A percentile compares a stretch with the other conserved stretches of the same genome.
Conservation (phyloP, 2,113 vertebrate species). For the Sorex fumeus region DNA sequence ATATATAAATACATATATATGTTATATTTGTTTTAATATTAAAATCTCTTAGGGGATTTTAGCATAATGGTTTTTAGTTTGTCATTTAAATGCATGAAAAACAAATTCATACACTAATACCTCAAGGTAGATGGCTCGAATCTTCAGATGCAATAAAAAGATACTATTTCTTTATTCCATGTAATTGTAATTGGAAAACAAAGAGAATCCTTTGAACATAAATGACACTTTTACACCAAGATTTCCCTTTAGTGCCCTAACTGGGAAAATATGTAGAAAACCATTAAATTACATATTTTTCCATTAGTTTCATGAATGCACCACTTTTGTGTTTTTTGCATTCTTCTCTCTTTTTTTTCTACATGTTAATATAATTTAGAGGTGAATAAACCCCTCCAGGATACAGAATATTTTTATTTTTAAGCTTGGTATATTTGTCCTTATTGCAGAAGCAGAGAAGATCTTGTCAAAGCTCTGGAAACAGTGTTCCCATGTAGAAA, state of each 20-base stretch:
- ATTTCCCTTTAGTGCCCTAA: not conserved
- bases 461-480: not conserved
- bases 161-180: not conserved
- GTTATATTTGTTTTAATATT: not conserved
- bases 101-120: conserved; percentile 25
- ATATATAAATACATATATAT: not conserved
- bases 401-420: conserved; percentile 2
- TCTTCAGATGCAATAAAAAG: conserved; percentile 16
- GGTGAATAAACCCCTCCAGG: not conserved
- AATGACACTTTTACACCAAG: not conserved
- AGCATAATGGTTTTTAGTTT: conserved; percentile 41
- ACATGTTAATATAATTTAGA: not conserved
- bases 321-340: not conserved
- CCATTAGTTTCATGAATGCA: not conserved
- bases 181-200: not conserved
- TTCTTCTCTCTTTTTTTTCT: not conserved
- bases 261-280: not conserved
- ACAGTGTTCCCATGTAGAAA: not conserved
- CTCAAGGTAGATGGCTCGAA: not conserved
- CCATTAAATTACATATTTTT: not conserved
- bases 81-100: conserved; percentile 76
- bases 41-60: conserved; percentile 27
- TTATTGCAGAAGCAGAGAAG: not conserved
- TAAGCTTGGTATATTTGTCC: not conserved
- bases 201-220: not conserved